Evolutionary conservation across 2,113 vertebrate species (phyloP), one percentile per base, ranked within the genome.

Genomic region (Podiceps cristatus): DNA sequence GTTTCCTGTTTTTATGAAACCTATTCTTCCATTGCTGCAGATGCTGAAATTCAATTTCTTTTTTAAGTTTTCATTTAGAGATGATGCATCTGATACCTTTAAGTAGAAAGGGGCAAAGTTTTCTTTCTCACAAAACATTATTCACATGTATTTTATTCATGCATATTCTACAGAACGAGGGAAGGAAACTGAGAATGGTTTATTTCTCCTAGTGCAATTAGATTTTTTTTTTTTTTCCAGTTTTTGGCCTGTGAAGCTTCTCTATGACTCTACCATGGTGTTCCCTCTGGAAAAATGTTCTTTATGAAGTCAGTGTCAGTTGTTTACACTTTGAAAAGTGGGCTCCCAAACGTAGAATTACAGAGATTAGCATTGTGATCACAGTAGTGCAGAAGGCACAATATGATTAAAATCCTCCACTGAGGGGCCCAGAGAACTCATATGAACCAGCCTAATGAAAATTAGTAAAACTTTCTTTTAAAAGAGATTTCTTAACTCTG

Each of bases 251-350:
- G 29, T 45, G 55, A 37, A 62, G 31, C 9, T 69, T 86, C 58
- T 62, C 35, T 87, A 7, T 73, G 60, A 73, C 80, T 91, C 53
- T 86, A 20, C 17, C 37, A 13, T 79, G 79, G 13, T 27, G 24
- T 88, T 95, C 73, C 69, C 58, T 68, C 31, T 74, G 88, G 79
- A 87, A 95, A 86, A 97, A 66, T 89, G 19, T 89, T 93, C 76
- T 72, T 86, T 79, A 49, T 55, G 59, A 91, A 93, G 60, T 64
- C 35, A 23, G 8, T 75, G 74, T 89, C 58, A 40, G 28, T 76
- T 92, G 73, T 94, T 97, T 94, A 69, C 37, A 33, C 50, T 94
- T 95, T 73, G 66, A 92, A 84, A 95, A 76, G 40, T 75, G 16
- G 11, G 22, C 17, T 96, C 90, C 88, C 84, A 90, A 71, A 86